A percentile compares a stretch with the other conserved stretches of the same genome.
Conservation (phyloP, 2,113 vertebrate genomes). For the Gasterosteus aculeatus region DNA sequence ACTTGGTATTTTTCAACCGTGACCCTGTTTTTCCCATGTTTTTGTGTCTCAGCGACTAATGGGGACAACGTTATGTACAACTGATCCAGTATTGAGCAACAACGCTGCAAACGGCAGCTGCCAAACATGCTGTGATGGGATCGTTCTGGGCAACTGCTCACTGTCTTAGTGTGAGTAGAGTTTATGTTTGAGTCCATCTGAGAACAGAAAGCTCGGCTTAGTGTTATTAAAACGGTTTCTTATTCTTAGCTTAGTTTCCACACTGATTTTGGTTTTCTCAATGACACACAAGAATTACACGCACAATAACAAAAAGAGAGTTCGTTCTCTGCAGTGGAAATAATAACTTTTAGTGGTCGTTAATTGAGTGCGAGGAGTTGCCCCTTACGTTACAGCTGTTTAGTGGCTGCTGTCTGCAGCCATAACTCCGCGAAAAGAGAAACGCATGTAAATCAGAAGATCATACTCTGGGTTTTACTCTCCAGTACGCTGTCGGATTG, state of each 20-base stretch:
- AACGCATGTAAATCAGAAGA: neutral
- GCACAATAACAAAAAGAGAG: neutral
- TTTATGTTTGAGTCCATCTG: neutral
- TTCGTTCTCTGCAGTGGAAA: neutral
- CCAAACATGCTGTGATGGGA: neutral
- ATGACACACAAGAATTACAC: neutral
- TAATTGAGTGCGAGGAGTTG: neutral
- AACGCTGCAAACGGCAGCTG: neutral
- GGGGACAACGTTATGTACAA: neutral
- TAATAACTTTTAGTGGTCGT: neutral
- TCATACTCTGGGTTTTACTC: slow-evolving; percentile 61
- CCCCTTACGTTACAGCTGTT: neutral
- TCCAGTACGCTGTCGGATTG: slow-evolving; percentile 56
- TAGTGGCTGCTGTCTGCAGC: no score
- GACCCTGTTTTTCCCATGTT: neutral
- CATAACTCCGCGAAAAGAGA: neutral
- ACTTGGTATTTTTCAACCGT: neutral
- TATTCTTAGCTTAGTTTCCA: neutral
- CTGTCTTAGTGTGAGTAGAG: no score
- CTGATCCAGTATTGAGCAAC: neutral
- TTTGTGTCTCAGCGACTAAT: neutral
- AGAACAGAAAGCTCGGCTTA: neutral
- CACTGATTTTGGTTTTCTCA: neutral
- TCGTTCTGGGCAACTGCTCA: neutral
- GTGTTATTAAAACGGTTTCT: neutral